Evolutionary conservation across 2,113 vertebrate species (phyloP), one percentile per base, ranked within the genome.

Genomic region (Cettia cetti): DNA sequence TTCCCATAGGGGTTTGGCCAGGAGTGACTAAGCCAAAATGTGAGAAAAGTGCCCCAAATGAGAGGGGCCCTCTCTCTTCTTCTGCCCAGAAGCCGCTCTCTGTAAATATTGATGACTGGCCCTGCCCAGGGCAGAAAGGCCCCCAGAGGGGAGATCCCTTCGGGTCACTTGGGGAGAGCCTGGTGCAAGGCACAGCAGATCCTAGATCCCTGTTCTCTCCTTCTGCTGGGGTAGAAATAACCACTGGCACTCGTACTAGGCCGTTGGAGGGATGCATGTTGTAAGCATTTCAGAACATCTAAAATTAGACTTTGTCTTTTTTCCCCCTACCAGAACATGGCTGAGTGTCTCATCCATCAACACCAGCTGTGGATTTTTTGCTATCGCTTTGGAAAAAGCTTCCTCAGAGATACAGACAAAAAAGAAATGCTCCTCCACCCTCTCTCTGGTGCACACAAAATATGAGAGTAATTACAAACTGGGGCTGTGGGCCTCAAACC

Each of bases 311-410:
- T 49, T 72, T 22, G 64, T 18, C 53, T 31, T 59, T 60, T 64
- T 42, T 10, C 35, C 66, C 37, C n/a, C 15, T 12, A 10, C 56
- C 79, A 75, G 82, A 94, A 85, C 60, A 23, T 0, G 47, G 56
- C 35, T 71, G 82, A 84, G 88, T 15, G 49, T 60, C 93, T 94
- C 91, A 82, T 86, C 86, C 86, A 30, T 9, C 27, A 82, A 28
- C 66, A 72, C 86, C 96, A 90, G 88, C 92, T 79, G 71, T 69
- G 93, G 86, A n/a, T 39, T 61, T 75, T 89, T 65, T 26, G 7
- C 82, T 61, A 50, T 74, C 3, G 0, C 50, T 89, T 89, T 52
- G 70, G 65, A 44, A 86, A 94, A 91, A 74, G 56, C 90, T 95
- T 85, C 90, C 65, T 82, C 16, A 2, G 90, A 72, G 84, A 89